Evolutionary conservation across 2,113 vertebrate species (phyloP), one percentile per base, ranked within the genome.

Genomic region (Chitala chitala): DNA sequence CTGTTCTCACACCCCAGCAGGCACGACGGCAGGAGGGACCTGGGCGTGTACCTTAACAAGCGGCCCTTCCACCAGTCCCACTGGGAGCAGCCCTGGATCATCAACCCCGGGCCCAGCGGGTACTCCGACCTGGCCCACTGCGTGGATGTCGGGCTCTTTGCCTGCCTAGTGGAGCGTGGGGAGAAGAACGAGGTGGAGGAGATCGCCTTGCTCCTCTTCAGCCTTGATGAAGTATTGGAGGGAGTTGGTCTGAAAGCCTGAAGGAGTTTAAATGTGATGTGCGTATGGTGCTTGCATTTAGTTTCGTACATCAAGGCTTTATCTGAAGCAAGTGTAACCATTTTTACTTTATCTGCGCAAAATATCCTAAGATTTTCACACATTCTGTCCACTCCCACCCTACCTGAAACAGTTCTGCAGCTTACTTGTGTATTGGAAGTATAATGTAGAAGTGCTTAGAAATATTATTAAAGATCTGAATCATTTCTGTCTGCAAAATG

Each of bases 161-260:
- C 86, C 0, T 98, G 96, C 79, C 74, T 98, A 78, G 91, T 94
- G 78, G 96, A 99, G 81, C 87, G 95, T 8, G 96, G 95, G 1
- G 81, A 81, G 9, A 78, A 84, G n/a, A 88, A 81, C 44, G 89
- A 90, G 79, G 76, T 84, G 0, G 89, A 92, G 78, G 84, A 89
- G 78, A 92, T 92, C 29, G 87, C 88, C 1, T 90, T 90, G 54
- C 53, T 88, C 76, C 83, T 84, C 13, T 91, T 90, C 71, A 81
- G 78, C 26, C 86, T 90, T 1, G 76, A 75, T 58, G 87, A 91
- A 58, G 79, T 91, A 74, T 81, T 85, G 82, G 83, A 86, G 68
- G 79, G 78, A 3, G 77, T 82, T 6, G 64, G 46, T 17, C 84
- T 77, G 64, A 87, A 81, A 64, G 24, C 5, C 29, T 36, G n/a